phyloP scores from a whole-genome alignment of 2,888 invertebrate genomes.

The Lithophane semibrunnea region DNA sequence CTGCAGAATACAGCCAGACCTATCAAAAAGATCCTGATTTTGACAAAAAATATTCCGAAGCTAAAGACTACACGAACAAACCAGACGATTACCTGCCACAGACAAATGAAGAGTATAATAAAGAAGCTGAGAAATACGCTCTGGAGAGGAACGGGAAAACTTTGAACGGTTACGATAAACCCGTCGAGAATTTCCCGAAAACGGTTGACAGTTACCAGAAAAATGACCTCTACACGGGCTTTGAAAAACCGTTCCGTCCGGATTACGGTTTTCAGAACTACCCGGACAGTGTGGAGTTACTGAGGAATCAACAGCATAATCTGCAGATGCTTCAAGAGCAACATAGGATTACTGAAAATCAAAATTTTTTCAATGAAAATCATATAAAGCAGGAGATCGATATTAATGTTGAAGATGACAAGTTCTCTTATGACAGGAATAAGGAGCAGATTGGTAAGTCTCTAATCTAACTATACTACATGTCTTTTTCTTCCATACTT shows the following conservation, averaged over 20 bases:
- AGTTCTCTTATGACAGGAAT: slow-evolving; percentile 79
- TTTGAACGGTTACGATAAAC: slow-evolving; percentile 79
- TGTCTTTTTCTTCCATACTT: too few species aligned
- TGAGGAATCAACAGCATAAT: slow-evolving; percentile 85
- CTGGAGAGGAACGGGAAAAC: slow-evolving; percentile 78
- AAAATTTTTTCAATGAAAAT: slow-evolving; percentile 84
- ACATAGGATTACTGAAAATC: slow-evolving; percentile 80
- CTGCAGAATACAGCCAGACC: slow-evolving; percentile 33
- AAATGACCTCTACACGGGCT: slow-evolving; percentile 57
- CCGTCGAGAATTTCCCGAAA: slow-evolving; percentile 57
- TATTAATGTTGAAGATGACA: slow-evolving; percentile 81
- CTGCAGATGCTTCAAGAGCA: slow-evolving; percentile 83
- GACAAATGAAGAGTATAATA: slow-evolving; percentile 86
- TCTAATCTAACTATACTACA: not conserved
- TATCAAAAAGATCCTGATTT: slow-evolving; percentile 53
- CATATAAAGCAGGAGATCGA: slow-evolving; percentile 86
- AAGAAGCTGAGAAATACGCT: slow-evolving; percentile 86
- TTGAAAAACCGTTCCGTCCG: slow-evolving; percentile 70
- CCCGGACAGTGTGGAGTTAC: slow-evolving; percentile 78
- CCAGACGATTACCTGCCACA: slow-evolving; percentile 83
- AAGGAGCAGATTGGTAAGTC: slow-evolving; percentile 81
- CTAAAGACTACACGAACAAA: slow-evolving; percentile 82
- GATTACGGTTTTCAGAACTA: slow-evolving; percentile 71
- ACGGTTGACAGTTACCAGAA: slow-evolving; percentile 71
- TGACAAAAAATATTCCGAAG: slow-evolving; percentile 69